Percentiles rank a stretch among this genome's conserved stretches.
These are phyloP conservation scores for Sesamia inferens DNA, from an alignment of 2,888 invertebrate species.

Conservation along the genomic window DNA sequence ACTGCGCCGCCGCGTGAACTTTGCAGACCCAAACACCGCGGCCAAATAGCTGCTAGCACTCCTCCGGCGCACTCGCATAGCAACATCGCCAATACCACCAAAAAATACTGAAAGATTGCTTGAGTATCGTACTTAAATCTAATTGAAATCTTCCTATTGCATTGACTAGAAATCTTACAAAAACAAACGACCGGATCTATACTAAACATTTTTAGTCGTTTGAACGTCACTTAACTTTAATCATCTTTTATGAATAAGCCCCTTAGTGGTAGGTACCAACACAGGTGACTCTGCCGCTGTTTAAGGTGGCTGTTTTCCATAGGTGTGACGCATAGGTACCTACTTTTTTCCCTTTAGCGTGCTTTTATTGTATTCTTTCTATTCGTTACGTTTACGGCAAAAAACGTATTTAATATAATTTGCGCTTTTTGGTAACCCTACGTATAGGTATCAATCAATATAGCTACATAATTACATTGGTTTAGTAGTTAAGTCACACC, in stretches of 20 bases:
- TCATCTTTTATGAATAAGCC: too few species aligned
- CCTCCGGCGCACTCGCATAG: slow-evolving; percentile 93
- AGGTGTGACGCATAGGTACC: neutral
- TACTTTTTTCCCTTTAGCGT: too few species aligned
- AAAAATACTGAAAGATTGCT: slow-evolving; percentile 90
- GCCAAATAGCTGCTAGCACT: slow-evolving; percentile 93
- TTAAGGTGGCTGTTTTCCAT: neutral
- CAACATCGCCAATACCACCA: slow-evolving; percentile 92
- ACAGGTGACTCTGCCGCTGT: neutral
- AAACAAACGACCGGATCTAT: neutral
- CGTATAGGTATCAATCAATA: neutral
- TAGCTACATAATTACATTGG: neutral
- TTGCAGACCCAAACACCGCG: slow-evolving; percentile 93
- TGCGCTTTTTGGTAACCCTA: neutral
- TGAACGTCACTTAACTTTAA: too few species aligned
- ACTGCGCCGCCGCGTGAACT: slow-evolving; percentile 92
- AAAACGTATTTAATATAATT: neutral
- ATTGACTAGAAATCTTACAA: neutral
- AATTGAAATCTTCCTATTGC: neutral
- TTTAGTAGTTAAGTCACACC: slow-evolving; percentile 3
- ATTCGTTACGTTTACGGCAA: neutral
- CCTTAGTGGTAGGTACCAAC: neutral
- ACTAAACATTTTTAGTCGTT: neutral
- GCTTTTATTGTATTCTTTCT: neutral
- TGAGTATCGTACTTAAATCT: neutral